phyloP scores from a whole-genome alignment of 2,888 invertebrate genomes.

The Nezara viridula region DNA sequence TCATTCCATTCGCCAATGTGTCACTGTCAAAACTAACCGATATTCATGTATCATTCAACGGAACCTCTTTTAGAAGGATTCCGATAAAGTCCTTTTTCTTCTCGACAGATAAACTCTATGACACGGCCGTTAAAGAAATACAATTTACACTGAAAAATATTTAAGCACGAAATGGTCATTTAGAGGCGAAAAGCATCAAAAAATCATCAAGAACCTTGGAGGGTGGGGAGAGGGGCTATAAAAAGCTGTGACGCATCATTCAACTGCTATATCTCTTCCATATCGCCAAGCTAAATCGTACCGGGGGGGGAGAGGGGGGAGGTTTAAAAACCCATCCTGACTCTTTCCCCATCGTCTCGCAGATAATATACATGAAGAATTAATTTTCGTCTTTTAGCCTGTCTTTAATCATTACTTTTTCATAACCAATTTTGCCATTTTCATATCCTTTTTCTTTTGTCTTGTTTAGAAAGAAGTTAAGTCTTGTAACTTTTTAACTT shows the following conservation, averaged over 20 bases:
- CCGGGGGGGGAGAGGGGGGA: too few species aligned
- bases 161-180: background rate
- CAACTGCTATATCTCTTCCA: conserved; percentile 26
- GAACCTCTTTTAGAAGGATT: background rate
- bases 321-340: background rate
- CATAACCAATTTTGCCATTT: background rate
- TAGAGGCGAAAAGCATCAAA: conserved; percentile 20
- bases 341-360: background rate
- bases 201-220: conserved; percentile 13
- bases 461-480: background rate
- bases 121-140: conserved; percentile 17
- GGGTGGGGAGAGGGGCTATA: background rate
- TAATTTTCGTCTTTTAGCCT: background rate
- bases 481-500: too few species aligned
- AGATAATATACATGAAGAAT: background rate
- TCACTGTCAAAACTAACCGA: background rate
- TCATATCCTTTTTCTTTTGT: background rate
- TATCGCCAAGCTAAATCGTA: conserved; percentile 7
- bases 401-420: background rate
- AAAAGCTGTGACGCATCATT: conserved; percentile 42
- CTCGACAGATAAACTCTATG: background rate
- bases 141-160: conserved; percentile 31
- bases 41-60: background rate
- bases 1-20: background rate
- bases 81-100: background rate